Evolutionary conservation across 2,888 invertebrate species (phyloP).

Genomic region (Mystacides longicornis): DNA sequence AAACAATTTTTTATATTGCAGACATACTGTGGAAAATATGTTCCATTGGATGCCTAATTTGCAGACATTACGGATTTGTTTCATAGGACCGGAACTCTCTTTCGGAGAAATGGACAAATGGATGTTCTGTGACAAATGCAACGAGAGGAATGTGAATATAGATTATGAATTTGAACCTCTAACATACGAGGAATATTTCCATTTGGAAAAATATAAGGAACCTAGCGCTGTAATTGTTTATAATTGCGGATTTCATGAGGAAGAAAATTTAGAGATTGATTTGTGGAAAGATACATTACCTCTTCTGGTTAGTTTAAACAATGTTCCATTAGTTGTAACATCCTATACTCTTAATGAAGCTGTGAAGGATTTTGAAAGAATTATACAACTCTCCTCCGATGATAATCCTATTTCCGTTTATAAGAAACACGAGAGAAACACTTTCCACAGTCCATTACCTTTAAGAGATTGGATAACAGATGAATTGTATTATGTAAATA

Average conservation of each 20-base stretch:
- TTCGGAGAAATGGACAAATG: constrained; percentile 5
- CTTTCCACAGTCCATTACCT: constrained; percentile 15
- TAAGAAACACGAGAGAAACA: constrained; percentile 15
- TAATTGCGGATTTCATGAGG: constrained; percentile 24
- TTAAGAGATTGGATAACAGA: constrained; percentile 23
- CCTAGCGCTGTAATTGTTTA: constrained; percentile 19
- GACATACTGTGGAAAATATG: constrained; percentile 32
- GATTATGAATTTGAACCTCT: constrained; percentile 7
- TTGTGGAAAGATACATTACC: constrained; percentile 21
- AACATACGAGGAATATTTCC: constrained; percentile 18
- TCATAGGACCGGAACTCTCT: constrained; percentile 33
- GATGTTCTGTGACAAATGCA: constrained; percentile 15
- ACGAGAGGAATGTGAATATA: constrained; percentile 9
- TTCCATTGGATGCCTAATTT: constrained; percentile 32
- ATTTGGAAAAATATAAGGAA: not conserved
- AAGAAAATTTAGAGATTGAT: constrained; percentile 12
- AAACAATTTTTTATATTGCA: constrained; percentile 9
- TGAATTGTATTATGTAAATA: constrained; percentile 20
- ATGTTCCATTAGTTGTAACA: constrained; percentile 19
- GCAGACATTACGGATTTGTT: constrained; percentile 27
- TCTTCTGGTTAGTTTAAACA: constrained; percentile 8
- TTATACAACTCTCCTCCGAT: constrained; percentile 3
- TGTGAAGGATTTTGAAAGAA: constrained; percentile 16
- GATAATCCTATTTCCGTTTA: constrained; percentile 4
- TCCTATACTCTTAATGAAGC: constrained; percentile 22